A percentile compares a stretch with the other conserved stretches of the same genome.
Evolutionary conservation across 37 sponge, comb jelly and placozoan genomes (phyloP).

Genomic region (Hormiphora californensis): DNA sequence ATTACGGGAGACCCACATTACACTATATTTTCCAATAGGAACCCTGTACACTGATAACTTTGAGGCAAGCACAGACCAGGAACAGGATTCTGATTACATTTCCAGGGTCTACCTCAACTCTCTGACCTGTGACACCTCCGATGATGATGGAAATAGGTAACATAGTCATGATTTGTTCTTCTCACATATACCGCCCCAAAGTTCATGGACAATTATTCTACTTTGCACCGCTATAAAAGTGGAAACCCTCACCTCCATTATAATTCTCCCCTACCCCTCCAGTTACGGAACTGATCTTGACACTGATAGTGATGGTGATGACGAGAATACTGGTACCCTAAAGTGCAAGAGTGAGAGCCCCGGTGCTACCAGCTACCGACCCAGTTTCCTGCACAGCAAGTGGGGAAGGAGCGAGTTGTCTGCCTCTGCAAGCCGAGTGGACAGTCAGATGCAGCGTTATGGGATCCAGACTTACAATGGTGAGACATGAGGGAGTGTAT

Average conservation of each 20-base stretch:
- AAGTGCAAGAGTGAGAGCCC: conserved; percentile 14
- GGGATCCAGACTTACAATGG: conserved; percentile 44
- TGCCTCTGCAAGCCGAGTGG: neutral
- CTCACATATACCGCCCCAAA: too few species aligned
- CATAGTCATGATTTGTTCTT: neutral
- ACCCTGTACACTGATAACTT: conserved; percentile 22
- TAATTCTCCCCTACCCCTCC: neutral
- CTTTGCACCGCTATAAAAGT: neutral
- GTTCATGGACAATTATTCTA: too few species aligned
- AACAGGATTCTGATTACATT: neutral
- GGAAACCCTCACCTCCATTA: neutral
- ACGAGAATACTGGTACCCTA: neutral
- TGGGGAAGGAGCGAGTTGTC: conserved; percentile 15
- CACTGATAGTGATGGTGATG: neutral
- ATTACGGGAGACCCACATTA: too few species aligned
- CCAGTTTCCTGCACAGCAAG: conserved; percentile 13
- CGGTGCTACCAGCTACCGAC: conserved; percentile 44
- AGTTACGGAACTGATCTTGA: conserved; percentile 24
- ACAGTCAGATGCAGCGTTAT: conserved; percentile 32
- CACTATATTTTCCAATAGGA: too few species aligned
- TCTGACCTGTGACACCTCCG: conserved; percentile 1
- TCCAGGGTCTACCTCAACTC: conserved; percentile 30
- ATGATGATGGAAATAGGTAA: conserved; percentile 6
- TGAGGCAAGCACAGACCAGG: neutral
- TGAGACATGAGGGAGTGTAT: neutral